A percentile compares a stretch with the other conserved stretches of the same genome.
These are phyloP conservation scores for Marmota monax DNA, from an alignment of 2,113 vertebrate species.

Conservation along the genomic window DNA sequence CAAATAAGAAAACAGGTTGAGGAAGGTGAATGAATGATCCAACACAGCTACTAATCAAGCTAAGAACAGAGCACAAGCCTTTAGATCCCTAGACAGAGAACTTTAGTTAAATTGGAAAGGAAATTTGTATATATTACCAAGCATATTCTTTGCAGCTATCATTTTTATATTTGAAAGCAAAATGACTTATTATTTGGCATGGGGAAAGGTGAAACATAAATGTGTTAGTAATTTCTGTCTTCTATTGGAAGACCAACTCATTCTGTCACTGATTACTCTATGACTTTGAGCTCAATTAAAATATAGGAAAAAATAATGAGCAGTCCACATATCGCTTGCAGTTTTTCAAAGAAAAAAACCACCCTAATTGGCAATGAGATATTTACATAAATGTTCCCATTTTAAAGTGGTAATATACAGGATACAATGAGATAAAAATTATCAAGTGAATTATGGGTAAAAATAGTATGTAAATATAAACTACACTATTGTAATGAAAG, in stretches of 20 bases:
- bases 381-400: background rate
- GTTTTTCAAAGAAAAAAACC: background rate
- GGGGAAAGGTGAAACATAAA: background rate
- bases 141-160: background rate
- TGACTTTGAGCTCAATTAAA: background rate
- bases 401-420: slow-evolving; percentile 29
- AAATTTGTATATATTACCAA: background rate
- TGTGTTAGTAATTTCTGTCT: background rate
- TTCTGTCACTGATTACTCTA: background rate
- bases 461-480: background rate
- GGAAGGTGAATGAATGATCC: background rate
- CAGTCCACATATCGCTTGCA: background rate
- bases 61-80: background rate
- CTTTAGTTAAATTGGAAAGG: background rate
- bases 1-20: background rate
- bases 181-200: slow-evolving; percentile 9
- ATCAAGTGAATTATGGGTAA: slow-evolving; percentile 14
- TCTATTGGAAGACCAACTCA: slow-evolving; percentile 3
- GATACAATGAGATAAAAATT: background rate
- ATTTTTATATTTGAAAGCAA: slow-evolving; percentile 27
- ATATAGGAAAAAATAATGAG: background rate
- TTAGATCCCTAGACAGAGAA: background rate
- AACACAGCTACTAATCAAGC: background rate
- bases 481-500: background rate
- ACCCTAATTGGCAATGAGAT: background rate